Evolutionary conservation across 2,113 vertebrate genomes (phyloP), one percentile per base, ranked within the genome.

Genomic region (Pipra filicauda): DNA sequence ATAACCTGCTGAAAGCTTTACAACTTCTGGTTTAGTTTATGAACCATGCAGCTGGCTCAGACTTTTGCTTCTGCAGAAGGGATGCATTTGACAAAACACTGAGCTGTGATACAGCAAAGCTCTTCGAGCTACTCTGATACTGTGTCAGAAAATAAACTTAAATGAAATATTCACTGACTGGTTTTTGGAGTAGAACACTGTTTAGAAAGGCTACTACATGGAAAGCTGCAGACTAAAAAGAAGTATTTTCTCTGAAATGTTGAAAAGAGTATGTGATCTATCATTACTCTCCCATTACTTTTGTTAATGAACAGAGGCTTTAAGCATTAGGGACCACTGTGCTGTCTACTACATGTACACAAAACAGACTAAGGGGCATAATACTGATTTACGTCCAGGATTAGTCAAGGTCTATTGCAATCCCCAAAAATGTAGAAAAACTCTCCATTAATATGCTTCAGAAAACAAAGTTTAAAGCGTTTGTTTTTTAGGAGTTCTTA

Each of bases 1-100:
- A 43, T 61, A 91, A 75, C 58, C 26, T 72, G 58, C 41, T 80
- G 80, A 87, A 95, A 96, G 79, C 76, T 96, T 93, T 81, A 85
- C 83, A 89, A 26, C 54, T 75, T 57, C 64, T 77, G 35, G 20
- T 72, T 87, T 70, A 58, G 75, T 78, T 37, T 26, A 88, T 5
- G 23, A 88, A 74, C 30, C 16, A 41, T 9, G 58, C 71, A 72
- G 62, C 3, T 0, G 35, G 30, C 66, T 83, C 30, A 15, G 46
- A 65, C 49, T 35, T 92, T 49, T 73, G 49, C 43, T 85, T 83
- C 77, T 84, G 51, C 28, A 70, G 70, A 70, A 77, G 31, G 52
- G 23, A 48, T 15, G n/a, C 30, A 26, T 54, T 54, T 77, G 66
- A 75, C 23, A 80, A 93, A 89, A 30, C 8, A 24, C 51, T 39